Conservation (phyloP, 2,113 vertebrate genomes). For the Urocitellus parryii region DNA sequence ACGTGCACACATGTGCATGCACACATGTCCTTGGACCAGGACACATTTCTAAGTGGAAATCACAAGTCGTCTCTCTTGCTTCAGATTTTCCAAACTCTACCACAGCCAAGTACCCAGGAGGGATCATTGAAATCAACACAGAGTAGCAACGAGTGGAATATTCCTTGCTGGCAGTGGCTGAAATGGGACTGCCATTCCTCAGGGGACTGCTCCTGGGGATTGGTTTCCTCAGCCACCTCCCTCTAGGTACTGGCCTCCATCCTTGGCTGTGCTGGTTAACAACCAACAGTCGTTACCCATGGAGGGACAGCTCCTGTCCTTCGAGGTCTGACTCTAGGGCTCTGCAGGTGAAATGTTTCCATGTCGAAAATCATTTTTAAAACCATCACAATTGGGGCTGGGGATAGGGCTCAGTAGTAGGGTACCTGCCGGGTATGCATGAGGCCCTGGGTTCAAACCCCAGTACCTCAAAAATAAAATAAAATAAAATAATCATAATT, state of each 20-base stretch:
- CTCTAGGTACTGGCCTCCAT: constrained; percentile 55
- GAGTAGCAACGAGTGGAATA: constrained; percentile 7
- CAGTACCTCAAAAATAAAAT: too few relatives aligned
- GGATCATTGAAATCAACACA: constrained; percentile 49
- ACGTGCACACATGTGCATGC: not conserved
- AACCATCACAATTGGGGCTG: not conserved
- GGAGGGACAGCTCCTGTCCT: constrained; percentile 44
- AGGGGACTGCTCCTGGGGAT: constrained; percentile 60
- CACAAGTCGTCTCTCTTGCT: constrained; percentile 40
- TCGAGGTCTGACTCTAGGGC: constrained; percentile 66
- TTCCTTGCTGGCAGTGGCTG: constrained; percentile 33
- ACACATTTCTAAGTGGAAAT: constrained; percentile 58
- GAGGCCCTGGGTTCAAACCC: too few relatives aligned
- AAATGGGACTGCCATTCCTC: constrained; percentile 37
- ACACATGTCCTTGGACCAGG: not conserved
- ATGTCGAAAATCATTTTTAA: not conserved
- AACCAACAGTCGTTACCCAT: constrained; percentile 65
- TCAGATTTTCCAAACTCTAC: constrained; percentile 67
- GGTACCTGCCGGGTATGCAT: too few relatives aligned
- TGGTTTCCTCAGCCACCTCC: constrained; percentile 73
- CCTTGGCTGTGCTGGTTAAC: constrained; percentile 73
- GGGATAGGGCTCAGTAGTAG: too few relatives aligned
- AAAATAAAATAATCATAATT: not conserved
- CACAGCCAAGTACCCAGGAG: constrained; percentile 48
- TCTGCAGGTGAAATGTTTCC: constrained; percentile 70